Percentiles rank a stretch among this genome's conserved stretches.
Evolutionary conservation across 2,888 invertebrate genomes (phyloP).

Genomic region (Glyphotaelius pellucidus): DNA sequence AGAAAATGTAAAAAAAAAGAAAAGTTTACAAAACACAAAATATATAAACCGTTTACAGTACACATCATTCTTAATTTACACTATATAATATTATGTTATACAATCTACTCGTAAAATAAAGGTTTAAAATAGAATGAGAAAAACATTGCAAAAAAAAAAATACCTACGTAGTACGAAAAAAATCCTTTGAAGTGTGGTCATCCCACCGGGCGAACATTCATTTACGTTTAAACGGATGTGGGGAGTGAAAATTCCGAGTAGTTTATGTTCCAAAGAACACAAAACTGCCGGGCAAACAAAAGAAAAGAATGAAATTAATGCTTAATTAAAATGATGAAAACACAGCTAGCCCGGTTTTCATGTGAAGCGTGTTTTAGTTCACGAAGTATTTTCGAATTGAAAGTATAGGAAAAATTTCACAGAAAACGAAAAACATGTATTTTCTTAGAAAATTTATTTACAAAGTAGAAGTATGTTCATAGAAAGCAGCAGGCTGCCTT

Average conservation of each 20-base stretch:
- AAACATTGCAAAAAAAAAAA: too few relatives aligned
- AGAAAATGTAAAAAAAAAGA: too few relatives aligned
- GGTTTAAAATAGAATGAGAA: too few relatives aligned
- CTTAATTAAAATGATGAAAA: constrained; percentile 42
- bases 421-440: neutral
- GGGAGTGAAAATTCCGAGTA: neutral
- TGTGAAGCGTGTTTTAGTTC: neutral
- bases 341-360: neutral
- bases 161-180: too few relatives aligned
- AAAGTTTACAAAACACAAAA: too few relatives aligned
- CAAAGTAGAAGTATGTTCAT: neutral
- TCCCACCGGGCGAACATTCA: neutral
- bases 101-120: too few relatives aligned
- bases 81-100: too few relatives aligned
- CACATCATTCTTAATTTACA: too few relatives aligned
- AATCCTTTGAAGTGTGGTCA: neutral
- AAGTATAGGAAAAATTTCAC: neutral
- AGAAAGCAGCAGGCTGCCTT: neutral
- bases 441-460: neutral
- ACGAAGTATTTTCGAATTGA: neutral
- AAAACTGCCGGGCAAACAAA: constrained; percentile 17
- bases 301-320: constrained; percentile 23
- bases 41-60: too few relatives aligned
- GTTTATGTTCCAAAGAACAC: constrained; percentile 37
- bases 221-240: neutral